phyloP scores from a whole-genome alignment of 2,113 vertebrate species.

The Rhombomys opimus region DNA sequence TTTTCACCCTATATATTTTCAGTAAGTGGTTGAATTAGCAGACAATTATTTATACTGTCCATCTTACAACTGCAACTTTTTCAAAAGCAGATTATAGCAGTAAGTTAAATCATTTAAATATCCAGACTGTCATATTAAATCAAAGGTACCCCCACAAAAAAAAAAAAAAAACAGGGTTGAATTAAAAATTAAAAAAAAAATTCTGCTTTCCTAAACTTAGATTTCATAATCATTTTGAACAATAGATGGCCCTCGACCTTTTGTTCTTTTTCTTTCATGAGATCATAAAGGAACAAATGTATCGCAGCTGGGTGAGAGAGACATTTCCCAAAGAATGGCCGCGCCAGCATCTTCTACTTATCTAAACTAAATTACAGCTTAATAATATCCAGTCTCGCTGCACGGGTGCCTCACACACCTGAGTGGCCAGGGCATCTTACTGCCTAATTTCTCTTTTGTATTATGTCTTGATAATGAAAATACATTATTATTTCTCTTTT shows the following conservation, averaged over 20 bases:
- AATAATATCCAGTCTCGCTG: conserved; percentile 70
- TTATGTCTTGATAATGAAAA: conserved; percentile 75
- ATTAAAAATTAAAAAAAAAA: neutral
- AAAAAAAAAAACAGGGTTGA: conserved; percentile 55
- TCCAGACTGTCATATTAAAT: neutral
- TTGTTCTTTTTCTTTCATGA: conserved; percentile 63
- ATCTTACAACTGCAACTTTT: neutral
- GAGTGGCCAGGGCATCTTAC: neutral
- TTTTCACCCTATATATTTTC: conserved; percentile 49
- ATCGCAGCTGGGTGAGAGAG: conserved; percentile 32
- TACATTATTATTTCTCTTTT: conserved; percentile 77
- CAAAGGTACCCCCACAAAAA: neutral
- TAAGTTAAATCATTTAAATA: conserved; percentile 59
- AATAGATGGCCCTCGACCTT: conserved; percentile 48
- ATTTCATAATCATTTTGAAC: conserved; percentile 29
- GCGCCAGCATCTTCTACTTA: conserved; percentile 67
- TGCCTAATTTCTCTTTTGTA: conserved; percentile 55
- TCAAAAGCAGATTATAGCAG: neutral
- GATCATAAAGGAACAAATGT: conserved; percentile 74
- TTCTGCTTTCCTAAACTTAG: conserved; percentile 12
- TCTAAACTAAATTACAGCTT: conserved; percentile 77
- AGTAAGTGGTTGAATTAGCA: conserved; percentile 51
- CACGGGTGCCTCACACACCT: conserved; percentile 40
- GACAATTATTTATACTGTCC: conserved; percentile 27
- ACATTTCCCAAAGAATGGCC: conserved; percentile 60